Evolutionary conservation across 2,888 invertebrate genomes (phyloP).

Genomic region (Marronus borbonicus): DNA sequence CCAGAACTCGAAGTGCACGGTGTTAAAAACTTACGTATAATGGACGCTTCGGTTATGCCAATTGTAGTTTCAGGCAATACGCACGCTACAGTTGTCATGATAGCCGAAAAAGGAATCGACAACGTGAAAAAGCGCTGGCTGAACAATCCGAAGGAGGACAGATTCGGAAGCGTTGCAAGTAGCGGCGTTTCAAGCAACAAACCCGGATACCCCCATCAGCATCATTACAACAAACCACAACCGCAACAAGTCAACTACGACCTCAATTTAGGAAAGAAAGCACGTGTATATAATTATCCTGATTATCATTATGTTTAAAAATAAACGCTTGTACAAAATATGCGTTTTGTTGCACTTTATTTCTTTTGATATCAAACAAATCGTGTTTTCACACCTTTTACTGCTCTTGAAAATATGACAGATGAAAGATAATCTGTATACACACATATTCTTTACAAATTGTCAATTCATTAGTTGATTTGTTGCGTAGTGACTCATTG

Average conservation of each 20-base stretch:
- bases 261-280: neutral
- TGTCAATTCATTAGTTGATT: too few species aligned
- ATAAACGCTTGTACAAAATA: too few species aligned
- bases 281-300: neutral
- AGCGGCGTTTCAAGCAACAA: neutral
- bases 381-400: too few species aligned
- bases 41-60: slow-evolving; percentile 70
- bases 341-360: too few species aligned
- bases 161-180: neutral
- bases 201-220: too few species aligned
- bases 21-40: slow-evolving; percentile 73
- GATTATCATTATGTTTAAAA: slow-evolving; percentile 11
- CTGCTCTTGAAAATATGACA: too few species aligned
- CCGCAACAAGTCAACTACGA: too few species aligned
- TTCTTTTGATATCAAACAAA: too few species aligned
- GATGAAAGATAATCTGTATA: too few species aligned
- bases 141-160: neutral
- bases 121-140: slow-evolving; percentile 66
- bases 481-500: too few species aligned
- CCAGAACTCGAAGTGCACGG: slow-evolving; percentile 78
- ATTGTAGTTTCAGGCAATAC: slow-evolving; percentile 68
- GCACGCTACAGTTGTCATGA: slow-evolving; percentile 68
- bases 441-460: too few species aligned
- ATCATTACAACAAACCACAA: too few species aligned
- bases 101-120: slow-evolving; percentile 68